These are phyloP conservation scores for Xestia rhomboidea DNA, from an alignment of 2,888 invertebrate species.

Conservation along the genomic window DNA sequence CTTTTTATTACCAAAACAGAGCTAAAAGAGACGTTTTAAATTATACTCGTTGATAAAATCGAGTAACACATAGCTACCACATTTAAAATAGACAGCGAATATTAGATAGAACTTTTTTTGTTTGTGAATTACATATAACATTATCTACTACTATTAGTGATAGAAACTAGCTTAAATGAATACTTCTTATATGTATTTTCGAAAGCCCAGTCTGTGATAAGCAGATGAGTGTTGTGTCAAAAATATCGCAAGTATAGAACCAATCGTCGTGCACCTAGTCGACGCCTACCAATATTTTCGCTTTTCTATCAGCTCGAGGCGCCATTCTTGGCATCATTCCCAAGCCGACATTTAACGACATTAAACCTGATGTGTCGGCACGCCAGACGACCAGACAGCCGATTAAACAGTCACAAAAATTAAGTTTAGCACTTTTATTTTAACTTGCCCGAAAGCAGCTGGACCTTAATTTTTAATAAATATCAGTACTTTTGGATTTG, in stretches of 20 bases:
- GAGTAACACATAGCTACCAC: not conserved
- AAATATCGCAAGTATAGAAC: constrained; percentile 26
- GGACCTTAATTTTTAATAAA: not conserved
- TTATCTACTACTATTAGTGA: not conserved
- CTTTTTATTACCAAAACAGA: constrained; percentile 5
- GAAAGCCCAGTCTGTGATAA: constrained; percentile 1
- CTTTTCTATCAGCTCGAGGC: constrained; percentile 8
- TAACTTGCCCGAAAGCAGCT: constrained; percentile 3
- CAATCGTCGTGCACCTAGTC: constrained; percentile 16
- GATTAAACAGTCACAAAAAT: constrained; percentile 18
- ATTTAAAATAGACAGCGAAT: not conserved
- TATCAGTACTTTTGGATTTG: not conserved
- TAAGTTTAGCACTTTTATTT: constrained; percentile 6
- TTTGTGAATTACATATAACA: not conserved
- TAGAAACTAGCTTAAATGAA: not conserved
- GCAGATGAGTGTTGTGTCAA: constrained; percentile 24
- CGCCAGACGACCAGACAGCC: constrained; percentile 14
- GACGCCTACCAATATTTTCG: constrained; percentile 23
- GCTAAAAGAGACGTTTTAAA: not conserved
- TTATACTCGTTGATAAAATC: not conserved
- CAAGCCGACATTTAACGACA: constrained; percentile 34
- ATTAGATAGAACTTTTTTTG: not conserved
- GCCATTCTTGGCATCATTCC: constrained; percentile 52
- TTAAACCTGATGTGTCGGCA: constrained; percentile 38
- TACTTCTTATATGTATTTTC: constrained; percentile 6